Evolutionary conservation across 30 jellyfish, hydroid and myxozoan species (phyloP), one percentile per base, ranked within the genome.

Genomic region (Cassiopea andromeda): DNA sequence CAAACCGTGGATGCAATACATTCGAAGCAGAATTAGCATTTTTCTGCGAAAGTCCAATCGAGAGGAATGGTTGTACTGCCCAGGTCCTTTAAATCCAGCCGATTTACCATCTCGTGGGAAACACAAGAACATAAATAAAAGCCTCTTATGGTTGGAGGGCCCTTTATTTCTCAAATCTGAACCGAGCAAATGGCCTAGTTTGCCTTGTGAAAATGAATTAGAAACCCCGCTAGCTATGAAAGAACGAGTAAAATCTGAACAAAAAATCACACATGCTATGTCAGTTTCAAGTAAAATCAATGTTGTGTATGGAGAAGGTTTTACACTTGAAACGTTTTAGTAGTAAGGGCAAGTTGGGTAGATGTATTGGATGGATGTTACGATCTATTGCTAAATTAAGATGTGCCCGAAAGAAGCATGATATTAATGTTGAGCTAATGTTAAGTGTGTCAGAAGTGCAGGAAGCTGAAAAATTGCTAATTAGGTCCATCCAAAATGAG

Each of bases 401-500:
- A 68, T 18, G n/a, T 5, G 77, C 77, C 7, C n/a, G 7, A 14
- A 68, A 68, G 47, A 18, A 68, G 47, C 9, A 18, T 4, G 8
- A 7, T 5, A 7, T 17, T 4, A 68, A 68, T 48, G 60, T 16
- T 7, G 18, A 19, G 14, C 43, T 38, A 44, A 8, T 17, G 44
- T 43, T 72, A 10, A 72, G 60, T 18, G 89, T 77, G 57, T 46
- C 60, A n/a, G 89, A 80, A 57, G 43, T 80, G 6, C 49, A 54
- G 8, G 14, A 49, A 44, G 89, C 89, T 19, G 89, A 80, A 80
- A 64, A 43, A 18, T 50, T 54, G 43, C 64, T 57, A 16, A 80
- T 80, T 7, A 80, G 57, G 89, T 46, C 60, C 43, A 78, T 78
- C 14, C 87, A 78, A 48, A 78, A n/a, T 78, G 81, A 54, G 12